Percentiles rank a stretch among this genome's conserved stretches.
Evolutionary conservation across 2,888 invertebrate genomes (phyloP).

Genomic region (Eupithecia inturbata): DNA sequence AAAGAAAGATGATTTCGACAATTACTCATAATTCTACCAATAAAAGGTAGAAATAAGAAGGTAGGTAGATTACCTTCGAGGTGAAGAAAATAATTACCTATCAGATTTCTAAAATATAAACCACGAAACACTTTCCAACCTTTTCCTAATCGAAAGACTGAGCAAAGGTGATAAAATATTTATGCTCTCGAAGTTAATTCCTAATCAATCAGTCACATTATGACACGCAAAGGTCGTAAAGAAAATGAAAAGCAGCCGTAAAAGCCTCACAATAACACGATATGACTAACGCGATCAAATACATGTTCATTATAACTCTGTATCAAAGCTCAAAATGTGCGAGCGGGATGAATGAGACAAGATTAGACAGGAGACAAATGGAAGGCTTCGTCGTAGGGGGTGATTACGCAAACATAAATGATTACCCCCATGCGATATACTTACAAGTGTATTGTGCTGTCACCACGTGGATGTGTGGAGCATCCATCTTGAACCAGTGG

Average conservation of each 20-base stretch:
- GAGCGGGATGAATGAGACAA: background rate
- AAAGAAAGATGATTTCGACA: too few species aligned
- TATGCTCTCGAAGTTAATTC: background rate
- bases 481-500: conserved; percentile 50
- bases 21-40: too few species aligned
- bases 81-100: background rate
- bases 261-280: background rate
- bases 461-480: conserved; percentile 46
- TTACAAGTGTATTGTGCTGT: conserved; percentile 24
- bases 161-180: background rate
- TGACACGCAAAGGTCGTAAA: background rate
- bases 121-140: background rate
- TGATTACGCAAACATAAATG: conserved; percentile 22
- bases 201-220: conserved; percentile 1
- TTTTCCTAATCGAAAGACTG: background rate
- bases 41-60: too few species aligned
- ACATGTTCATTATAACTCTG: background rate
- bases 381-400: conserved; percentile 48
- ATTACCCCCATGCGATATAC: conserved; percentile 38
- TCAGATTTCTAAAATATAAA: background rate
- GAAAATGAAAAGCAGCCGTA: background rate
- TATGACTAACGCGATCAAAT: conserved; percentile 6
- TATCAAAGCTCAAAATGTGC: background rate
- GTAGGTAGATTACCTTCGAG: too few species aligned
- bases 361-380: conserved; percentile 25